Percentiles rank a stretch among this genome's conserved stretches.
These are phyloP conservation scores for Unio pictorum DNA, from an alignment of 2,888 invertebrate genomes.

Conservation along the genomic window DNA sequence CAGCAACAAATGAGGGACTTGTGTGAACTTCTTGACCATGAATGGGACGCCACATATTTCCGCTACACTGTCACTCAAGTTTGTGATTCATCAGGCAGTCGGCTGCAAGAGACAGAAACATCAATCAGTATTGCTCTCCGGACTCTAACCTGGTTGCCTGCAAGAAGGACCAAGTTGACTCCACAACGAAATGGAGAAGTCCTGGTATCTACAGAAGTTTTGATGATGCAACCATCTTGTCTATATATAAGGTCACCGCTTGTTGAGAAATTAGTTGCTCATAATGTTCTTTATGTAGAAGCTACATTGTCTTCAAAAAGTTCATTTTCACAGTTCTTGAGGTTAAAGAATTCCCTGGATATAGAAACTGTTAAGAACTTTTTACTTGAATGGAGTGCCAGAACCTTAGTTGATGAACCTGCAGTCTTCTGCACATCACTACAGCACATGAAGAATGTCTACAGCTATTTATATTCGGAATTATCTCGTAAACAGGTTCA, in stretches of 20 bases:
- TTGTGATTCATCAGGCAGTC: slow-evolving; percentile 30
- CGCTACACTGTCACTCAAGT: slow-evolving; percentile 33
- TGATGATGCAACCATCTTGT: slow-evolving; percentile 26
- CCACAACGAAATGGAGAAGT: slow-evolving; percentile 13
- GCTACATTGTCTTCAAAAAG: slow-evolving; percentile 26
- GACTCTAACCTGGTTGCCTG: slow-evolving; percentile 59
- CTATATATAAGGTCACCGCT: slow-evolving; percentile 30
- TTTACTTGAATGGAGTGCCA: slow-evolving; percentile 54
- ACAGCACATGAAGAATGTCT: slow-evolving; percentile 59
- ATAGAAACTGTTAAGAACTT: slow-evolving; percentile 43
- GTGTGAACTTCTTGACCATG: slow-evolving; percentile 44
- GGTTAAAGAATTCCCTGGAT: slow-evolving; percentile 45
- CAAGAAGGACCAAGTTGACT: slow-evolving; percentile 23
- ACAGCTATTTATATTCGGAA: slow-evolving; percentile 51
- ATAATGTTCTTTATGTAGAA: slow-evolving; percentile 59
- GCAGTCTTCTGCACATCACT: slow-evolving; percentile 52
- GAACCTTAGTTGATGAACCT: slow-evolving; percentile 36
- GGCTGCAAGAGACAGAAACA: slow-evolving; percentile 42
- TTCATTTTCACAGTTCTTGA: slow-evolving; percentile 50
- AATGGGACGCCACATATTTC: slow-evolving; percentile 47
- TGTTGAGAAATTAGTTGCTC: slow-evolving; percentile 46
- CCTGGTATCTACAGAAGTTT: slow-evolving; percentile 3
- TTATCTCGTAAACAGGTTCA: slow-evolving; percentile 51
- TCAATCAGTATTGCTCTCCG: slow-evolving; percentile 59
- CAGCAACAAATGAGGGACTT: slow-evolving; percentile 56